phyloP scores from a whole-genome alignment of 2,797 vertebrate species.

The Sylvia borin region DNA sequence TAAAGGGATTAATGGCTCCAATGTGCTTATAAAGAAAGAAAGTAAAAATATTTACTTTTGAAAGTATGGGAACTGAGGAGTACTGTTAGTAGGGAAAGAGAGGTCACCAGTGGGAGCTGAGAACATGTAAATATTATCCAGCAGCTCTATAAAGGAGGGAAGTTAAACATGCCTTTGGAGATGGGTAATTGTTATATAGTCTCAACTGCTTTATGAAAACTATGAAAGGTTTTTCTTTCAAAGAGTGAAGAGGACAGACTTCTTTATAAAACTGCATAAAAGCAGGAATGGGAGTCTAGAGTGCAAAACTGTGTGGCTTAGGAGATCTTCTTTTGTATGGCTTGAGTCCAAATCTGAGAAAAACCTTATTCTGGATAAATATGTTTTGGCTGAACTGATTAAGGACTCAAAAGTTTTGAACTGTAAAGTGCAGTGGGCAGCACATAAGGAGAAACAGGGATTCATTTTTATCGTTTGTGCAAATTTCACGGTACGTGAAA shows the following conservation, averaged over 20 bases:
- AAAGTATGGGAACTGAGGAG: not conserved
- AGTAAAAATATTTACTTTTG: slow-evolving; percentile 46
- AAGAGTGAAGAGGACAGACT: not conserved
- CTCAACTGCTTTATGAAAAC: not conserved
- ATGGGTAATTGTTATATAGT: not conserved
- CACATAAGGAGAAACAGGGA: not conserved
- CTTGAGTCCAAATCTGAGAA: not conserved
- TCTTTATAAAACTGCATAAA: not conserved
- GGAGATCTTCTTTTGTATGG: not conserved
- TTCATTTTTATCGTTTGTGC: not conserved
- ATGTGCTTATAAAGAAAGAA: not conserved
- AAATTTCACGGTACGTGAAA: not conserved
- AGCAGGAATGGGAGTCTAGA: not conserved
- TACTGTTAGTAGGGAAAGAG: not conserved
- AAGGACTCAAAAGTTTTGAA: not conserved
- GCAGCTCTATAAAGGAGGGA: not conserved
- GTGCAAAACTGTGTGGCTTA: not conserved
- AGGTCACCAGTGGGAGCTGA: not conserved
- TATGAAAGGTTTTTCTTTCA: not conserved
- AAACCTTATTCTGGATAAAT: not conserved
- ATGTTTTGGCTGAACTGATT: not conserved
- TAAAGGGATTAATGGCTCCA: slow-evolving; percentile 9
- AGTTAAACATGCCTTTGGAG: not conserved
- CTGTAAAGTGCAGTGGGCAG: not conserved
- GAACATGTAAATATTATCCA: slow-evolving; percentile 42